Conservation (phyloP, 2,888 invertebrate genomes). For the Agrotis segetum region DNA sequence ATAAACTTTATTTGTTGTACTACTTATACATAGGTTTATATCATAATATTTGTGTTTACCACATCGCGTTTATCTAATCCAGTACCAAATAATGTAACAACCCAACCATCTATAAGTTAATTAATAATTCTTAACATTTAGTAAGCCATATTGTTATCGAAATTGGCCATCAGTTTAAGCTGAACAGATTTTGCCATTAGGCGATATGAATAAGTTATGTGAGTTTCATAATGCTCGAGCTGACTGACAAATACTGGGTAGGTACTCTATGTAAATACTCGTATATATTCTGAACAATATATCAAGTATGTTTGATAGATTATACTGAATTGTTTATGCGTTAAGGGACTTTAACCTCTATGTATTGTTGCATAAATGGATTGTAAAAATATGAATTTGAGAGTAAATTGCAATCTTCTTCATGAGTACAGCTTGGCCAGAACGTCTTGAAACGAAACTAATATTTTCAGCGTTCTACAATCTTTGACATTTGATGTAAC, state of each 20-base stretch:
- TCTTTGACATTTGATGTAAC: too few species aligned
- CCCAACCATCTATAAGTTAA: slow-evolving; percentile 30
- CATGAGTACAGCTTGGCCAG: too few species aligned
- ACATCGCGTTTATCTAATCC: neutral
- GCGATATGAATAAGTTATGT: slow-evolving; percentile 68
- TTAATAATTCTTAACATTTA: slow-evolving; percentile 57
- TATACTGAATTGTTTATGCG: slow-evolving; percentile 3
- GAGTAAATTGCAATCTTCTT: neutral
- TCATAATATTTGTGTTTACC: neutral
- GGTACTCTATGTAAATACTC: slow-evolving; percentile 6
- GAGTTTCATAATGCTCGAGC: slow-evolving; percentile 8
- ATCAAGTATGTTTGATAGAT: slow-evolving; percentile 5
- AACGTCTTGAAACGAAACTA: too few species aligned
- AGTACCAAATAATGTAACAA: slow-evolving; percentile 20
- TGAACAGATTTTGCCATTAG: slow-evolving; percentile 68
- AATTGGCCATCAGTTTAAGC: slow-evolving; percentile 52
- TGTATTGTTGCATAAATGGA: neutral
- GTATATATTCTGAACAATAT: slow-evolving; percentile 15
- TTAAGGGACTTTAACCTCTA: neutral
- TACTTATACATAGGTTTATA: neutral
- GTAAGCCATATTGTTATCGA: slow-evolving; percentile 56
- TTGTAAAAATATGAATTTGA: neutral
- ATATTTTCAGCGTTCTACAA: too few species aligned
- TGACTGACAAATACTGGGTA: slow-evolving; percentile 18
- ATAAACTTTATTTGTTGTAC: too few species aligned